A percentile compares a stretch with the other conserved stretches of the same genome.
Conservation (phyloP, 2,888 invertebrate genomes). For the Lathronympha strigana region DNA sequence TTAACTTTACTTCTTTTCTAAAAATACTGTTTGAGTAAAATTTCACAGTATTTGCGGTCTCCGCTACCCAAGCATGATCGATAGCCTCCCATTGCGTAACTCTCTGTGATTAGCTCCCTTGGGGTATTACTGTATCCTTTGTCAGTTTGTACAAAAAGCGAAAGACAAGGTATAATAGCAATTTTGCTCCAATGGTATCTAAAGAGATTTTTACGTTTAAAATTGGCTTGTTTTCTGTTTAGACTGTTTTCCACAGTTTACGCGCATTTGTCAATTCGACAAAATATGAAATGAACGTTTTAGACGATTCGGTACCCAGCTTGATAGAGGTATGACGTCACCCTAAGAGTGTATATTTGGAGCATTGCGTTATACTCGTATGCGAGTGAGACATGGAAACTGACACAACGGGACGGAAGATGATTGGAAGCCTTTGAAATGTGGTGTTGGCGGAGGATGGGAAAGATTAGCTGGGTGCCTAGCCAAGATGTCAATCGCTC, state of each 20-base stretch:
- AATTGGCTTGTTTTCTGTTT: background rate
- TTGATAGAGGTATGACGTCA: too few species aligned
- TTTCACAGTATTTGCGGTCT: background rate
- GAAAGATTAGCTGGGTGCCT: too few species aligned
- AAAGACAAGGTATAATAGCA: slow-evolving; percentile 5
- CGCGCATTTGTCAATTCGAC: too few species aligned
- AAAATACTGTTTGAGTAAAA: background rate
- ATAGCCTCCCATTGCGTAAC: slow-evolving; percentile 3
- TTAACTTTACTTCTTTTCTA: background rate
- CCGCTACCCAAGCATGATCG: background rate
- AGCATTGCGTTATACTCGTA: too few species aligned
- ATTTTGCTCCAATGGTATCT: background rate
- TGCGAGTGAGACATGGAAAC: too few species aligned
- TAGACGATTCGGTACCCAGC: too few species aligned
- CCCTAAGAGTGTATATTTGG: too few species aligned
- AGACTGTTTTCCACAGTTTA: background rate
- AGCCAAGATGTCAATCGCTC: too few species aligned
- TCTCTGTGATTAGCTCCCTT: slow-evolving; percentile 3
- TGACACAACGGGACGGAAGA: too few species aligned
- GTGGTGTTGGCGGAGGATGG: too few species aligned
- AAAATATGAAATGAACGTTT: too few species aligned
- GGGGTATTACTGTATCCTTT: slow-evolving; percentile 3
- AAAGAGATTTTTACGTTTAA: background rate
- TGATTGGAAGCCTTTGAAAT: too few species aligned
- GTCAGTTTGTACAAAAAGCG: background rate